Base-by-base conservation (phyloP, 2,113 vertebrate genomes). In the Mirza zaza region DNA sequence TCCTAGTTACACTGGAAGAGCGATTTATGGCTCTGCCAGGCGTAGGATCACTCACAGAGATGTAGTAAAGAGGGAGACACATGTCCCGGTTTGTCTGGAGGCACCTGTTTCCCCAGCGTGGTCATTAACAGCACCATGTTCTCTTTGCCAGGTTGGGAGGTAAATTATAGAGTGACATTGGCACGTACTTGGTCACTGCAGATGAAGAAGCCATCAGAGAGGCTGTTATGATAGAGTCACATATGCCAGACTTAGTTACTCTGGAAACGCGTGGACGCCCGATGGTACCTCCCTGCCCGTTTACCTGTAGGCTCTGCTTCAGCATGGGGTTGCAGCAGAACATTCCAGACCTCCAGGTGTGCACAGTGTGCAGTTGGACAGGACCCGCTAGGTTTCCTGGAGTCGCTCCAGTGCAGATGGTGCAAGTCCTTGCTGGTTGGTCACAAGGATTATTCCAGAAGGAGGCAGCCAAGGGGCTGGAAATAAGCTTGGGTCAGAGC, bases 21-120 rank as follows among this genome's bases (percentile, higher is more conserved):
- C 15, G 25, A n/a, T 5, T 50, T 42, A 18, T 25, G 29, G 0
- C 39, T 70, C 42, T 29, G 21, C 34, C 39, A 6, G 34, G 34
- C 12, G 6, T 5, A 11, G 34, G 15, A 3, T 27, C 0, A 3
- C 48, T 57, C 67, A n/a, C 3, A 29, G 8, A 39, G 32, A 61
- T 32, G 0, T 3, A 8, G 3, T 52, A 29, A 65, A 0, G 0
- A 10, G 65, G 32, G 48, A 81, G 68, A 45, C 55, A 0, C 1
- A 21, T 27, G 0, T 65, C 36, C 29, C 8, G 1, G 15, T 27
- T 36, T 25, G 14, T 50, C 34, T 34, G 63, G 34, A 39, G 12
- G 5, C 2, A 25, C 61, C 61, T 39, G 3, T 50, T 34, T 61
- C 20, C n/a, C 83, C 71, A 27, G 0, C 27, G 0, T 9, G 8